Conservation (phyloP, 2,113 vertebrate species). For the Pteropus alecto region DNA sequence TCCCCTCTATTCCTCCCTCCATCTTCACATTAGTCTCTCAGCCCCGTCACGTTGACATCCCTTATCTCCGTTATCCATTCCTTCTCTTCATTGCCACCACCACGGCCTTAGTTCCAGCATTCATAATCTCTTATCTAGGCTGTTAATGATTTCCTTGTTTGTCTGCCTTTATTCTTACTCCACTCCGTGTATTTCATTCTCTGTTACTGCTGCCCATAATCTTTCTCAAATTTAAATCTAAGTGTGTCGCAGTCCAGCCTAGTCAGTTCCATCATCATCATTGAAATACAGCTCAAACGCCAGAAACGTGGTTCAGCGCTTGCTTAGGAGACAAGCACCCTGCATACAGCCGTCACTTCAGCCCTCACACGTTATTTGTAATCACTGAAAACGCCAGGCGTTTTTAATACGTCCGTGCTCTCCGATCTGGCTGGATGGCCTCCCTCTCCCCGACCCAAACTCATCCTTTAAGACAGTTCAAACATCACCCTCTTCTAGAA, state of each 20-base stretch:
- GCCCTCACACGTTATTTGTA: neutral
- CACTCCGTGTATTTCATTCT: neutral
- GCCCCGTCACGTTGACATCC: neutral
- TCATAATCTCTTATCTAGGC: neutral
- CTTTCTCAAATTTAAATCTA: slow-evolving; percentile 4
- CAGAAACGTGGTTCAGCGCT: neutral
- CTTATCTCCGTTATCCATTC: neutral
- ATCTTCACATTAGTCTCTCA: neutral
- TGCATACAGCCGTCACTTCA: neutral
- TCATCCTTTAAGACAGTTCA: neutral
- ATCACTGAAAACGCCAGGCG: neutral
- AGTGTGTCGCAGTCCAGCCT: neutral
- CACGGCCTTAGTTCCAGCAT: neutral
- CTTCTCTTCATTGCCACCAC: neutral
- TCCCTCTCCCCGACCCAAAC: neutral
- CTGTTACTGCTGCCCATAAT: neutral
- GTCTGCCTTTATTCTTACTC: neutral
- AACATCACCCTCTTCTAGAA: neutral
- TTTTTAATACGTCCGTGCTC: neutral
- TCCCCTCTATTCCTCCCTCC: neutral
- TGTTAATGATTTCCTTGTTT: neutral
- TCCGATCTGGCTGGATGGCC: neutral
- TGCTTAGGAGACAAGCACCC: neutral
- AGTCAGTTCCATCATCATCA: neutral
- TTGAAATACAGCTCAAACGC: too few relatives aligned